Conservation (phyloP, 2,888 invertebrate species). For the Harpalus rubripes region DNA sequence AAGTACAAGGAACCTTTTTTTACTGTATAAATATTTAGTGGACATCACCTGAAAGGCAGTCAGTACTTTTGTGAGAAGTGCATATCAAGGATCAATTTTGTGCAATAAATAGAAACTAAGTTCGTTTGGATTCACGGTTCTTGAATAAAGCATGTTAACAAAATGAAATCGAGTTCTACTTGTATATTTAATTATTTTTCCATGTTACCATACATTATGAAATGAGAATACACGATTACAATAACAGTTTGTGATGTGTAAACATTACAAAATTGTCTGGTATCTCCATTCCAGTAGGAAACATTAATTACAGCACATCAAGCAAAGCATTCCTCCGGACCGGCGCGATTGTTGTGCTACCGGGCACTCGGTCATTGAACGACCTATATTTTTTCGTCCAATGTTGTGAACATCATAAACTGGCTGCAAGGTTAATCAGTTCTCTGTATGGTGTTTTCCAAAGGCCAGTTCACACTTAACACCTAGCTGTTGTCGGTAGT, state of each 20-base stretch:
- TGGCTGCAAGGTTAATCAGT: slow-evolving; percentile 56
- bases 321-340: neutral
- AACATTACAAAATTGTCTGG: slow-evolving; percentile 8
- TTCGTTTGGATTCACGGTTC: too few relatives aligned
- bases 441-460: slow-evolving; percentile 44
- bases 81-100: too few relatives aligned
- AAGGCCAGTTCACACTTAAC: slow-evolving; percentile 33
- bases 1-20: too few relatives aligned
- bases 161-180: neutral
- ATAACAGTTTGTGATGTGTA: slow-evolving; percentile 5
- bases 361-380: slow-evolving; percentile 55
- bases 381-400: slow-evolving; percentile 62
- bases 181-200: neutral
- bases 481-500: slow-evolving; percentile 21
- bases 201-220: neutral
- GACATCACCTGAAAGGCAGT: too few relatives aligned
- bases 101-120: too few relatives aligned
- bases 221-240: slow-evolving; percentile 1
- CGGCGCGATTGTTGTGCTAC: neutral
- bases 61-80: too few relatives aligned
- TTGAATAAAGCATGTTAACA: neutral
- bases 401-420: slow-evolving; percentile 59
- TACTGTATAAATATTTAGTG: too few relatives aligned
- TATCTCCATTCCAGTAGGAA: neutral
- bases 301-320: slow-evolving; percentile 3